Evolutionary conservation across 2,888 invertebrate species (phyloP).

Genomic region (Noctuana brunneofusca): DNA sequence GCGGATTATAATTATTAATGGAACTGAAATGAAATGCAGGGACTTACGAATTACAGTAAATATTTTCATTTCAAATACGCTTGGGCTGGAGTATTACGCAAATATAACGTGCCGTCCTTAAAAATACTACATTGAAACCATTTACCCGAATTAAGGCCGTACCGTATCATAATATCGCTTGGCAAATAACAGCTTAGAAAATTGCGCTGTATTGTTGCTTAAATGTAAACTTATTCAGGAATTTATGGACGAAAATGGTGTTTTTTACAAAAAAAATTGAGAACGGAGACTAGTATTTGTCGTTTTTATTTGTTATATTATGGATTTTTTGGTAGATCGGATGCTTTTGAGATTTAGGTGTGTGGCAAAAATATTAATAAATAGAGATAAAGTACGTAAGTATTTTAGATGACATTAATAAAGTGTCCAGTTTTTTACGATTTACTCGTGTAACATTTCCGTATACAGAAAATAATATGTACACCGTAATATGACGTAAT

Average conservation of each 20-base stretch:
- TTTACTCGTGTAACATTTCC: too few relatives aligned
- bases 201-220: neutral
- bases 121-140: conserved; percentile 1
- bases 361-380: too few relatives aligned
- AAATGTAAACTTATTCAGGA: neutral
- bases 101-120: neutral
- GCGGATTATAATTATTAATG: neutral
- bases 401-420: too few relatives aligned
- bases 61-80: neutral
- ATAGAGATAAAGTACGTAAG: too few relatives aligned
- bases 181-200: neutral
- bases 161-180: neutral
- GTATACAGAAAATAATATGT: too few relatives aligned
- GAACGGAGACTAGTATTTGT: too few relatives aligned
- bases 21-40: neutral
- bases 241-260: neutral
- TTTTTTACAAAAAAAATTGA: too few relatives aligned
- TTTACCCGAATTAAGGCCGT: neutral
- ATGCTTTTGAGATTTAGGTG: too few relatives aligned
- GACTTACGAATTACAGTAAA: neutral
- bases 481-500: too few relatives aligned
- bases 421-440: too few relatives aligned
- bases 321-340: too few relatives aligned
- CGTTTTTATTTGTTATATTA: too few relatives aligned
- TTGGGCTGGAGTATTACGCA: neutral